These are phyloP conservation scores for Brachionus manjavacas DNA, from an alignment of 1,140 invertebrate genomes.

Conservation along the genomic window DNA sequence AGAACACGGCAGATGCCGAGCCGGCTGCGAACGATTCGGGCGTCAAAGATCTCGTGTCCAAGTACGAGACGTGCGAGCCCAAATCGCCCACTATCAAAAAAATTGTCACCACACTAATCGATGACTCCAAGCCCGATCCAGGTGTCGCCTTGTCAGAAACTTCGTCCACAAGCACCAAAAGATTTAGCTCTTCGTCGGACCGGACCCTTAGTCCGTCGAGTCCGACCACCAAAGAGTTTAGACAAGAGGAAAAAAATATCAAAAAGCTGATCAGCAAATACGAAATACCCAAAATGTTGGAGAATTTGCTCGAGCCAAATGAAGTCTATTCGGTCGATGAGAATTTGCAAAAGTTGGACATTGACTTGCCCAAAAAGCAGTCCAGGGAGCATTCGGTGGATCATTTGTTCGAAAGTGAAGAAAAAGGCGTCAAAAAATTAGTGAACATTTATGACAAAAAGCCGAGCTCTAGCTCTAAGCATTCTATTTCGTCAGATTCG, in stretches of 20 bases:
- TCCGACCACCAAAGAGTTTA: neutral
- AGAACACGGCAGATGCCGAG: neutral
- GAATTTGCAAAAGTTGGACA: neutral
- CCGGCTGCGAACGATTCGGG: neutral
- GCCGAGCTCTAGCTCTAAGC: neutral
- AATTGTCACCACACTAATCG: neutral
- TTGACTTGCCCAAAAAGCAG: neutral
- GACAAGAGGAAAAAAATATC: constrained; percentile 7
- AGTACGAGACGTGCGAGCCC: neutral
- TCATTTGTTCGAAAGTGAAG: neutral
- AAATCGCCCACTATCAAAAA: constrained; percentile 4
- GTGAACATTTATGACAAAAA: constrained; percentile 17
- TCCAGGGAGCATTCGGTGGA: neutral
- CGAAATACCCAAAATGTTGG: constrained; percentile 19
- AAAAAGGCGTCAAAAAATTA: neutral
- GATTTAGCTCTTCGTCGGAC: neutral
- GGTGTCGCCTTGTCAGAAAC: neutral
- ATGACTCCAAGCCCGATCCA: neutral
- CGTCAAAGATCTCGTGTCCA: neutral
- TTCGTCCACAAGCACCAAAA: neutral
- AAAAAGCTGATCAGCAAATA: constrained; percentile 30
- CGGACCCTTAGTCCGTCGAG: neutral
- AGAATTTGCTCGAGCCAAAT: constrained; percentile 2
- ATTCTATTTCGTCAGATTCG: neutral
- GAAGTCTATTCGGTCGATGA: neutral